These are phyloP conservation scores for Glomeris marginata DNA, from an alignment of 2,888 invertebrate species.

Conservation along the genomic window DNA sequence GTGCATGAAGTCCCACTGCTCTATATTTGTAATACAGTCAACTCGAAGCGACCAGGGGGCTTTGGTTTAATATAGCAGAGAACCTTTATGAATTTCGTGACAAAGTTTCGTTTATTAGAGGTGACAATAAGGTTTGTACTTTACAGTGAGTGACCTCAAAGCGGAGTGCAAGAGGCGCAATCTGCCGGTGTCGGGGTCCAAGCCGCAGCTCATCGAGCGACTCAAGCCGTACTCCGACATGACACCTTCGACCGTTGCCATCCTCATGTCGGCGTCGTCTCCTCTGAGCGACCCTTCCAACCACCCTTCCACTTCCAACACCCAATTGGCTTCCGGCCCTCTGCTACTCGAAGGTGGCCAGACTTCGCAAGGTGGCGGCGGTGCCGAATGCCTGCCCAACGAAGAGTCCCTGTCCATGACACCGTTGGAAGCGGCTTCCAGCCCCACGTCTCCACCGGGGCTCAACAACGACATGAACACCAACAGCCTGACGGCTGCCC, in stretches of 20 bases:
- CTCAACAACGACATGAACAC: constrained; percentile 6
- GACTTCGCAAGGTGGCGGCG: background rate
- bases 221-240: constrained; percentile 45
- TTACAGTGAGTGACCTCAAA: constrained; percentile 70
- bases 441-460: constrained; percentile 3
- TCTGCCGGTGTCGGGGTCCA: constrained; percentile 88
- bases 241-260: constrained; percentile 2
- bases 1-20: no score
- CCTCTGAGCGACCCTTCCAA: background rate
- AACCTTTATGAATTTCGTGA: no score
- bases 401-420: no score
- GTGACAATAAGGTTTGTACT: no score
- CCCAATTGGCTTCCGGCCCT: background rate
- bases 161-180: constrained; percentile 85
- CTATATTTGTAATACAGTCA: no score
- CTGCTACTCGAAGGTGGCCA: background rate
- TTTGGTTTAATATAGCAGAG: no score
- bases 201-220: constrained; percentile 85
- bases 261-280: background rate
- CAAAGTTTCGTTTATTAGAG: no score
- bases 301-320: background rate
- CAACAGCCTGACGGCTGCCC: constrained; percentile 9
- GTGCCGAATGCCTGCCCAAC: background rate
- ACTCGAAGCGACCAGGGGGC: no score
- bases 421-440: background rate